Conservation (phyloP, 2,797 vertebrate genomes). For the Oceanodroma leucorhoa region DNA sequence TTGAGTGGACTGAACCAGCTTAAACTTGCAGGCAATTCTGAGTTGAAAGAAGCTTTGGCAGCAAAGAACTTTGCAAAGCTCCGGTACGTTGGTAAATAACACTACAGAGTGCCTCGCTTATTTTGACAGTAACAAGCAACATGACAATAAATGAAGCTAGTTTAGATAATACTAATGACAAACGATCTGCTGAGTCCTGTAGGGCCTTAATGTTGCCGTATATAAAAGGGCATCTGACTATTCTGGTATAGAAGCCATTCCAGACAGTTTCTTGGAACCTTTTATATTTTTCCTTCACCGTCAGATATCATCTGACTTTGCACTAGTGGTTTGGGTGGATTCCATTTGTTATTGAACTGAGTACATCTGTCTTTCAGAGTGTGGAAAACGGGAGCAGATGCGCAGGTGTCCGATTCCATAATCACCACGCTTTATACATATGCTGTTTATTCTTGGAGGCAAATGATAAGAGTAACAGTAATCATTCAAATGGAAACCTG, state of each 20-base stretch:
- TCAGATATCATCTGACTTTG: not conserved
- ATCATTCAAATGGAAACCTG: not conserved
- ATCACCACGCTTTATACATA: not conserved
- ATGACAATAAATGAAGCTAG: not conserved
- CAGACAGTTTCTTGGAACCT: not conserved
- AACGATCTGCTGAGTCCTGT: not conserved
- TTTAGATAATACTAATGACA: not conserved
- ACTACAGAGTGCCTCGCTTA: not conserved
- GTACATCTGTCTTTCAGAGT: not conserved
- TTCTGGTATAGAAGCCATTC: not conserved
- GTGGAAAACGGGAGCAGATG: not conserved
- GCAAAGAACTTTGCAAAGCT: conserved; percentile 90
- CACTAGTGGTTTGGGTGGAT: not conserved
- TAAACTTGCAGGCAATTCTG: conserved; percentile 90
- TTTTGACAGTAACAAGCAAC: not conserved
- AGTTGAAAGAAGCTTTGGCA: conserved; percentile 85
- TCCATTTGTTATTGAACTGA: not conserved
- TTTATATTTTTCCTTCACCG: not conserved
- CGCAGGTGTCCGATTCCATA: not conserved
- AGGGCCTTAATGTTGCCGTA: not conserved
- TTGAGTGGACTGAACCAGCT: conserved; percentile 88
- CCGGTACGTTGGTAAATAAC: conserved; percentile 77
- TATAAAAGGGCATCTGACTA: not conserved
- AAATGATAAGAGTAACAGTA: not conserved
- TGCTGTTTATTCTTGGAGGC: not conserved